Conservation (phyloP, 2,797 vertebrate genomes). For the Leptoclinus maculatus region DNA sequence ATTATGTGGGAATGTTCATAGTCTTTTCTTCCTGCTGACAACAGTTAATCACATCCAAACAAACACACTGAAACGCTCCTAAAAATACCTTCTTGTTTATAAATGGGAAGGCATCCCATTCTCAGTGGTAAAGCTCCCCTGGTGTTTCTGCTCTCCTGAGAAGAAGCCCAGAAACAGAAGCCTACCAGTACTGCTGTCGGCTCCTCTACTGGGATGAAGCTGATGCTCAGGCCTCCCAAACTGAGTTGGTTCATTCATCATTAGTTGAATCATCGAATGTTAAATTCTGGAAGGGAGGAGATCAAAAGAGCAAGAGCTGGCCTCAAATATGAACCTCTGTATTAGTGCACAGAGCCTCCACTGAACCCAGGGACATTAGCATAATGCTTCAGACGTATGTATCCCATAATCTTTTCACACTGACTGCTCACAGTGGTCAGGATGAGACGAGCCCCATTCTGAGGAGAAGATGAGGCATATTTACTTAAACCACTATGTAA, state of each 20-base stretch:
- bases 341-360: not conserved
- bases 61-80: slow-evolving; percentile 53
- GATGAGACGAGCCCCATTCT: not conserved
- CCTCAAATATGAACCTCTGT: slow-evolving; percentile 32
- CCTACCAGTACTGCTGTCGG: slow-evolving; percentile 29
- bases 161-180: slow-evolving; percentile 53
- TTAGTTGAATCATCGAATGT: slow-evolving; percentile 30
- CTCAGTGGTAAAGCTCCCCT: slow-evolving; percentile 51
- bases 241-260: slow-evolving; percentile 43
- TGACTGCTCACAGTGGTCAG: slow-evolving; percentile 13
- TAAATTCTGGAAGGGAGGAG: slow-evolving; percentile 42
- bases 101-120: slow-evolving; percentile 63
- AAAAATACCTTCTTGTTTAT: slow-evolving; percentile 69
- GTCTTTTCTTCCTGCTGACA: slow-evolving; percentile 61
- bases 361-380: slow-evolving; percentile 28
- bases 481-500: slow-evolving; percentile 19
- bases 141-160: slow-evolving; percentile 57
- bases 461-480: slow-evolving; percentile 2
- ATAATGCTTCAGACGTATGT: slow-evolving; percentile 20
- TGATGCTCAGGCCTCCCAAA: slow-evolving; percentile 36
- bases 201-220: slow-evolving; percentile 47
- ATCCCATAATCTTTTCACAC: slow-evolving; percentile 15
- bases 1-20: slow-evolving; percentile 55
- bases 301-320: slow-evolving; percentile 47
- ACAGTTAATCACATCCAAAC: slow-evolving; percentile 69